phyloP scores from a whole-genome alignment of 2,888 invertebrate species.

The Caenorhabditis sp. region DNA sequence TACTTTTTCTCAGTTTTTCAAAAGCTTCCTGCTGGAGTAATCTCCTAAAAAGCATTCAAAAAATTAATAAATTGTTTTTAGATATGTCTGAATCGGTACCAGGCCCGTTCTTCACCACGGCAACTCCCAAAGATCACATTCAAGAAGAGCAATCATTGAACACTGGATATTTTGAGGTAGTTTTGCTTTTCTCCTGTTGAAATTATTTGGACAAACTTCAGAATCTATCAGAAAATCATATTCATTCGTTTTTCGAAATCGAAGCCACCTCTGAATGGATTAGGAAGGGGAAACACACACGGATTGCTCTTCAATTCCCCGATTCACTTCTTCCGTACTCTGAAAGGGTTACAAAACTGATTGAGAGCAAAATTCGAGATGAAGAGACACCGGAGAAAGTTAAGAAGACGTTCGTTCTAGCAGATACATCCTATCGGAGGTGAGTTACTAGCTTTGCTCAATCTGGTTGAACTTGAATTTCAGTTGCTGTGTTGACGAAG shows the following conservation, averaged over 20 bases:
- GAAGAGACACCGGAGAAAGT: neutral
- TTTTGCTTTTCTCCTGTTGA: neutral
- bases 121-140: conserved; percentile 53
- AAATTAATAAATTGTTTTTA: conserved; percentile 9
- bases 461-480: conserved; percentile 40
- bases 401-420: conserved; percentile 78
- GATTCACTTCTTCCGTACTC: conserved; percentile 75
- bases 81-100: conserved; percentile 42
- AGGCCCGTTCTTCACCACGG: conserved; percentile 55
- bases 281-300: conserved; percentile 57
- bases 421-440: conserved; percentile 82
- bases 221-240: conserved; percentile 40
- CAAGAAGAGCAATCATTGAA: conserved; percentile 11
- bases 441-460: conserved; percentile 44
- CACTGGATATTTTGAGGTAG: conserved; percentile 29
- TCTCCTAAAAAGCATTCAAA: neutral
- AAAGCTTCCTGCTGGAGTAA: neutral
- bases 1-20: neutral
- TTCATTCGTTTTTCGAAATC: conserved; percentile 76
- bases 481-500: conserved; percentile 93
- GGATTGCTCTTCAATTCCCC: conserved; percentile 81
- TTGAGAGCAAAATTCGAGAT: conserved; percentile 37
- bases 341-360: conserved; percentile 54
- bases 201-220: conserved; percentile 2
- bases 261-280: conserved; percentile 75